These are phyloP conservation scores for Ennomos fuscantarius DNA, from an alignment of 2,888 invertebrate genomes.

Conservation along the genomic window DNA sequence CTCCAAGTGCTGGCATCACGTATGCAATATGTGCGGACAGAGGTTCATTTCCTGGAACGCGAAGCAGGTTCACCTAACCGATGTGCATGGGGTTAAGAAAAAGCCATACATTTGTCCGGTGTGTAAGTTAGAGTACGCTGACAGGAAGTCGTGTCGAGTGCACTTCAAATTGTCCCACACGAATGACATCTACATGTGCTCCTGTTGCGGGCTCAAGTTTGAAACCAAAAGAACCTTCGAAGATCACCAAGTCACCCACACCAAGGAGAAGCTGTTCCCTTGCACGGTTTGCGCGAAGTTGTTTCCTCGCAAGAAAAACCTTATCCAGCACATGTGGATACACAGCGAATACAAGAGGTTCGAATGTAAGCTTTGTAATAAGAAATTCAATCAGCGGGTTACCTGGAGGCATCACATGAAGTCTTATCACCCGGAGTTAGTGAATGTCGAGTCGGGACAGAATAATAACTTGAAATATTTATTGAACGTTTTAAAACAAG, in stretches of 20 bases:
- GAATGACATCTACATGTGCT: constrained; percentile 67
- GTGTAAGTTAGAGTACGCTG: constrained; percentile 61
- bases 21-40: constrained; percentile 68
- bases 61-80: constrained; percentile 63
- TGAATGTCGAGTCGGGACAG: constrained; percentile 55
- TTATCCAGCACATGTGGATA: constrained; percentile 76
- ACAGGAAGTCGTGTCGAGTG: constrained; percentile 60
- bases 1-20: constrained; percentile 66
- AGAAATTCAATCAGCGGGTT: constrained; percentile 75
- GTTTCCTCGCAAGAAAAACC: constrained; percentile 72
- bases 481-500: constrained; percentile 44
- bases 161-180: constrained; percentile 61
- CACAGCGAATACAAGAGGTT: constrained; percentile 74
- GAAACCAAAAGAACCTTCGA: constrained; percentile 63
- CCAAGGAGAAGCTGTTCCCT: constrained; percentile 77
- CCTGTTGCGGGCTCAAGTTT: constrained; percentile 71
- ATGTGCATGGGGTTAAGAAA: constrained; percentile 61
- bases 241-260: constrained; percentile 81
- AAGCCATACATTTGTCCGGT: constrained; percentile 65
- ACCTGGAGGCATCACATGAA: constrained; percentile 77
- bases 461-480: constrained; percentile 60
- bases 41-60: constrained; percentile 65
- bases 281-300: constrained; percentile 79
- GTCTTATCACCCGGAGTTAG: constrained; percentile 69
- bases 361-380: constrained; percentile 69